Conservation (phyloP, 2,113 vertebrate genomes). For the Caretta caretta region DNA sequence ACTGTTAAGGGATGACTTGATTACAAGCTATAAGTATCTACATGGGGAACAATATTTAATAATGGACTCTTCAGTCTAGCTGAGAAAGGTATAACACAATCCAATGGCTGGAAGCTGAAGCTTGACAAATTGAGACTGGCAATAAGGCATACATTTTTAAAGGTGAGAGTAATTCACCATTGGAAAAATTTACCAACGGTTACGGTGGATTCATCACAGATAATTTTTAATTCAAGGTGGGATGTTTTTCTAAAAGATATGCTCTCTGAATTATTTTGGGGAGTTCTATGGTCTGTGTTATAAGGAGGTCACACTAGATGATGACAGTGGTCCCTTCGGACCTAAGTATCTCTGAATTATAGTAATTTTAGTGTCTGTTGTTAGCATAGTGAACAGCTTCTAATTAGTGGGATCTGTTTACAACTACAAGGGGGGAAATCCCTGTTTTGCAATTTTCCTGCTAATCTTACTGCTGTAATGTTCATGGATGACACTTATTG, state of each 20-base stretch:
- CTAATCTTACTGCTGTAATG: not conserved
- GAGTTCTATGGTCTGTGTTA: not conserved
- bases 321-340: not conserved
- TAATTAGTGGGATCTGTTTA: not conserved
- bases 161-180: not conserved
- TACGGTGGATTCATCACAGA: not conserved
- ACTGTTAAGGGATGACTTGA: no score
- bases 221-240: not conserved
- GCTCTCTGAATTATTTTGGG: not conserved
- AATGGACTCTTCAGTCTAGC: not conserved
- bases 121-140: not conserved
- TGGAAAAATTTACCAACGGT: not conserved
- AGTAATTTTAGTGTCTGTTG: not conserved
- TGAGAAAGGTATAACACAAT: not conserved
- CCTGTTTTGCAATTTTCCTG: not conserved
- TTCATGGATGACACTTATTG: not conserved
- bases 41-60: no score
- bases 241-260: not conserved
- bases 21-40: no score
- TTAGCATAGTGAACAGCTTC: not conserved
- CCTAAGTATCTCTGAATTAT: not conserved
- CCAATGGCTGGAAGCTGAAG: not conserved
- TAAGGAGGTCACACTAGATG: not conserved
- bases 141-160: not conserved
- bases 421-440: rapidly evolving